A percentile compares a stretch with the other conserved stretches of the same genome.
These are phyloP conservation scores for Monodelphis domestica DNA, from an alignment of 2,797 vertebrate genomes.

Conservation along the genomic window DNA sequence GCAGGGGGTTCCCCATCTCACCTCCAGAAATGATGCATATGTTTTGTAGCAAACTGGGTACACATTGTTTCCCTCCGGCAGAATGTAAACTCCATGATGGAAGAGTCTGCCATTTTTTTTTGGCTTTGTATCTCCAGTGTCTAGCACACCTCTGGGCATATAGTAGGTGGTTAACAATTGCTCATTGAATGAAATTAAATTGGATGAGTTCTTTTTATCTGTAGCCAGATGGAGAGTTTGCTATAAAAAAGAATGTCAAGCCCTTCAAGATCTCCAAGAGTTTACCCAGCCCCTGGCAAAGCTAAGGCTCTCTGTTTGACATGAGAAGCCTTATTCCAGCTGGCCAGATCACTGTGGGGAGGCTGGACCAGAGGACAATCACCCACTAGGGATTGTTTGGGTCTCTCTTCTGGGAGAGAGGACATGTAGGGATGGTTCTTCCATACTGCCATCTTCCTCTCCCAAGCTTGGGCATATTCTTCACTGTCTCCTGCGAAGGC, in stretches of 20 bases:
- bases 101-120: background rate
- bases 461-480: background rate
- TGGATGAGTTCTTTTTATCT: background rate
- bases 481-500: background rate
- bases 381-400: background rate
- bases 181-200: background rate
- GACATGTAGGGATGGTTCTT: no score
- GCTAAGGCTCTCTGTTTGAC: background rate
- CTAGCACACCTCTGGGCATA: background rate
- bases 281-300: background rate
- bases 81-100: background rate
- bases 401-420: background rate
- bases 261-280: background rate
- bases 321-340: background rate
- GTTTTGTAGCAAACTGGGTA: background rate
- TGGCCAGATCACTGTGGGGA: background rate
- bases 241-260: background rate
- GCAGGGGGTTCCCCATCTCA: background rate
- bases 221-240: background rate
- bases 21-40: background rate
- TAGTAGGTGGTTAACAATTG: background rate
- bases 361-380: background rate
- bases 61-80: background rate
- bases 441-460: background rate
- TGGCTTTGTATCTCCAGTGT: background rate